These are phyloP conservation scores for Ibidorhyncha struthersii DNA, from an alignment of 2,113 vertebrate genomes.

Conservation along the genomic window DNA sequence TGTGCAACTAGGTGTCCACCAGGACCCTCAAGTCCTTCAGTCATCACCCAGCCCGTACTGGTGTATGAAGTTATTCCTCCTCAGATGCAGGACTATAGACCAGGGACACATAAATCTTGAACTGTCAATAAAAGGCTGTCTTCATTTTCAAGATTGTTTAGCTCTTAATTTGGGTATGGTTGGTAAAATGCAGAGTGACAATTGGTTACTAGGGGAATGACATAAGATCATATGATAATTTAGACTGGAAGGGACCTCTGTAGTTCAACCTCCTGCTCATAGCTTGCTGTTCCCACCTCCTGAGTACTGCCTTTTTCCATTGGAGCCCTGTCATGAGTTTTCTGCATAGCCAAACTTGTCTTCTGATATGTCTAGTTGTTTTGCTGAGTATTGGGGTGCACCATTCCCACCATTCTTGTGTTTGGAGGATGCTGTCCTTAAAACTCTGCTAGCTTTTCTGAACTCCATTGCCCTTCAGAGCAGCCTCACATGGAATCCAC, in stretches of 20 bases:
- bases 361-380: not conserved
- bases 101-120: not conserved
- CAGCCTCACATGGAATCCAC: accelerated
- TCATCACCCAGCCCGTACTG: not conserved
- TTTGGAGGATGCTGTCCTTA: not conserved
- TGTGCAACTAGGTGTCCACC: too few species aligned
- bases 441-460: not conserved
- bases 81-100: not conserved
- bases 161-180: not conserved
- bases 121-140: not conserved
- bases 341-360: not conserved
- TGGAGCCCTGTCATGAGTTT: not conserved
- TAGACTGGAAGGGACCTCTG: not conserved
- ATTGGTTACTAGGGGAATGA: not conserved
- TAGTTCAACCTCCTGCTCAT: not conserved
- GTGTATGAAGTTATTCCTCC: not conserved
- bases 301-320: not conserved
- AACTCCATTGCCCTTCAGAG: not conserved
- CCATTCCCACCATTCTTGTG: not conserved
- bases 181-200: not conserved
- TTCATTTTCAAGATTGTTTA: not conserved
- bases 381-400: not conserved
- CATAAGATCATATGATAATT: not conserved
- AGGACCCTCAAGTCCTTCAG: not conserved
- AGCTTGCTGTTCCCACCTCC: not conserved